Percentiles rank a stretch among this genome's conserved stretches.
Evolutionary conservation across 2,888 invertebrate genomes (phyloP).

Genomic region (Dolichomitus sp.): DNA sequence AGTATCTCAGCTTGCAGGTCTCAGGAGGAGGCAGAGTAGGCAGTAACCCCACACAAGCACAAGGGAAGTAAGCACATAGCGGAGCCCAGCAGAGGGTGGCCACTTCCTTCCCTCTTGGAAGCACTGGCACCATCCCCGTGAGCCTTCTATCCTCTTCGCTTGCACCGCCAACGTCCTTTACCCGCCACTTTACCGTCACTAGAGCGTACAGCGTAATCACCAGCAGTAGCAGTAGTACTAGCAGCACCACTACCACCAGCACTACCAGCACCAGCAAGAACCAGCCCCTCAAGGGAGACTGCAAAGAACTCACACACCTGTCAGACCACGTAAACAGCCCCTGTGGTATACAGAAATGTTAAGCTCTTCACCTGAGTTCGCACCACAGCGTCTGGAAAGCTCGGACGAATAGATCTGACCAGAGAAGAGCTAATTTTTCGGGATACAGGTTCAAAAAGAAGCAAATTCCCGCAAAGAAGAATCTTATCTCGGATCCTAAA

Average conservation of each 20-base stretch:
- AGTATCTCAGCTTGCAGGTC: conserved; percentile 48
- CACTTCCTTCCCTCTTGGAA: conserved; percentile 61
- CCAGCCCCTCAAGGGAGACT: conserved; percentile 51
- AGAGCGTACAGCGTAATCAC: conserved; percentile 74
- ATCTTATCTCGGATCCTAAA: not conserved
- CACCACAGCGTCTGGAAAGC: conserved; percentile 56
- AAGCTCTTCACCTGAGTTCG: conserved; percentile 12
- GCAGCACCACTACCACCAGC: not conserved
- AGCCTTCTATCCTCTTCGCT: conserved; percentile 58
- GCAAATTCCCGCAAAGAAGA: not conserved
- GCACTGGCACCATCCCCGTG: conserved; percentile 60
- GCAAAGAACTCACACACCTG: conserved; percentile 69
- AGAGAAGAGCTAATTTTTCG: not conserved
- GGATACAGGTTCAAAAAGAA: not conserved
- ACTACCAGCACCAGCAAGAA: conserved; percentile 4
- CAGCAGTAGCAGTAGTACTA: conserved; percentile 20
- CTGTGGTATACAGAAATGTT: not conserved
- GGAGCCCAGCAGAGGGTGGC: conserved; percentile 45
- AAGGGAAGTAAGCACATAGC: conserved; percentile 33
- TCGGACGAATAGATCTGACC: not conserved
- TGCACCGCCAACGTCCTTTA: conserved; percentile 70
- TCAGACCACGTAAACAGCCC: conserved; percentile 40
- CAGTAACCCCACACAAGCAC: conserved; percentile 13
- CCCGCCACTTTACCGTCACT: conserved; percentile 75
- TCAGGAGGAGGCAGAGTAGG: conserved; percentile 31